These are phyloP conservation scores for Drosophila varians DNA, from an alignment of 1,140 invertebrate species.

Conservation along the genomic window DNA sequence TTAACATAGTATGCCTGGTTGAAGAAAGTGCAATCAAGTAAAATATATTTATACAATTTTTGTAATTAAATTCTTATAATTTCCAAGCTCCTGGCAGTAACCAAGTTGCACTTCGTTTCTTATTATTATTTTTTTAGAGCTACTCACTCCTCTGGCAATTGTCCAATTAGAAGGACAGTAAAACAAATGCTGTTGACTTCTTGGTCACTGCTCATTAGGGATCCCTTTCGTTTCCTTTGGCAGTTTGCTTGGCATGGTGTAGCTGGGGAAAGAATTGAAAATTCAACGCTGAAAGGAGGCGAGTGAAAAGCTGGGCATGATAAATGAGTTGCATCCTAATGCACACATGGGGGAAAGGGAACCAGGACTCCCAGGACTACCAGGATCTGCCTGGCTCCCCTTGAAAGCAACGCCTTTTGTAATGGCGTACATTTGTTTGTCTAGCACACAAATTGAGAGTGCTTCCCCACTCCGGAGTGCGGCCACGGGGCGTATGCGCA, in stretches of 20 bases:
- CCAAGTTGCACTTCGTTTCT: background rate
- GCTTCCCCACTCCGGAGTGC: constrained; percentile 6
- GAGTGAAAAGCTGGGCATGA: constrained; percentile 37
- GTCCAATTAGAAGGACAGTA: constrained; percentile 36
- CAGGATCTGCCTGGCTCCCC: too few species aligned
- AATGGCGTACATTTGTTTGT: constrained; percentile 21
- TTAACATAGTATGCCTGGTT: too few species aligned
- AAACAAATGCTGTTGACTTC: constrained; percentile 29
- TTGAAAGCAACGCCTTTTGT: background rate
- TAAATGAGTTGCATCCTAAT: constrained; percentile 56
- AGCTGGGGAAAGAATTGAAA: constrained; percentile 20
- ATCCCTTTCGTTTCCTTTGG: constrained; percentile 6
- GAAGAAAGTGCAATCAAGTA: too few species aligned
- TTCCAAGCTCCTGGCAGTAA: background rate
- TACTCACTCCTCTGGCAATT: constrained; percentile 4
- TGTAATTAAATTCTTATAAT: background rate
- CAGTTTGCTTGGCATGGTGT: background rate
- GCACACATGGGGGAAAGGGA: constrained; percentile 35
- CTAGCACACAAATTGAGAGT: background rate
- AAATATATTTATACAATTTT: background rate
- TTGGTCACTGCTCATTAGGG: constrained; percentile 34
- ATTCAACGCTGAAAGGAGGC: background rate
- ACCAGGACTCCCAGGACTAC: constrained; percentile 3
- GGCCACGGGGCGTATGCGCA: constrained; percentile 44
- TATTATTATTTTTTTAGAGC: background rate